Evolutionary conservation across 1,140 invertebrate species (phyloP), one percentile per base, ranked within the genome.

Genomic region (Chionoecetes opilio): DNA sequence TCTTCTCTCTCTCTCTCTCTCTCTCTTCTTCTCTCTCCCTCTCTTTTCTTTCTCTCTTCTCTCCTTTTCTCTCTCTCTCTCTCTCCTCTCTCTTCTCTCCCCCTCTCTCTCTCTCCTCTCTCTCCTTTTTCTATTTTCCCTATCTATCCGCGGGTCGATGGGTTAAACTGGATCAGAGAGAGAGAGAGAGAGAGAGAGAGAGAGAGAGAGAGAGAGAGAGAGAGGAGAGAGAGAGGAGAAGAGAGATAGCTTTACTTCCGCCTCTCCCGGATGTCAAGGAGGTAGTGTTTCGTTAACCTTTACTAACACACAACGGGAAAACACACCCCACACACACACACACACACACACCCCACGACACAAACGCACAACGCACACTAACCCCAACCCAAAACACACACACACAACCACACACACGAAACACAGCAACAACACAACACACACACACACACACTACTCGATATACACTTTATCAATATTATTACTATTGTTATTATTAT

Each of bases 171-270:
- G 63, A 75, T 17, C 21, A 75, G 63, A 26, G n/a, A 26, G 63
- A 75, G 63, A 26, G n/a, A 26, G 63, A 75, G 63, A 21, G 21
- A 5, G n/a, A 75, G 63, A 75, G 63, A 75, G 5, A 75, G 63
- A 75, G 63, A 75, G 63, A 75, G 21, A 75, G 63, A 75, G 63
- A 75, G 63, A 75, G 63, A 75, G 63, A 75, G 63, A 75, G 63
- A 75, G 63, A 75, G 63, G 63, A 75, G 63, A 75, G 63, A 75
- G 63, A 75, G 63, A 75, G 63, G n/a, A 26, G n/a, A 26, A 75
- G 63, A 75, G 63, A 75, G 63, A 75, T 17, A 75, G 63, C 11
- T 17, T 1, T 75, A 75, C 63, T 75, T 75, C 63, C 63, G 63
- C 63, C 63, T n/a, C 63, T 75, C 63, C 63, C 63, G 63, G 63